These are phyloP conservation scores for Lepidochrysops patricia DNA, from an alignment of 2,888 invertebrate genomes.

Conservation along the genomic window DNA sequence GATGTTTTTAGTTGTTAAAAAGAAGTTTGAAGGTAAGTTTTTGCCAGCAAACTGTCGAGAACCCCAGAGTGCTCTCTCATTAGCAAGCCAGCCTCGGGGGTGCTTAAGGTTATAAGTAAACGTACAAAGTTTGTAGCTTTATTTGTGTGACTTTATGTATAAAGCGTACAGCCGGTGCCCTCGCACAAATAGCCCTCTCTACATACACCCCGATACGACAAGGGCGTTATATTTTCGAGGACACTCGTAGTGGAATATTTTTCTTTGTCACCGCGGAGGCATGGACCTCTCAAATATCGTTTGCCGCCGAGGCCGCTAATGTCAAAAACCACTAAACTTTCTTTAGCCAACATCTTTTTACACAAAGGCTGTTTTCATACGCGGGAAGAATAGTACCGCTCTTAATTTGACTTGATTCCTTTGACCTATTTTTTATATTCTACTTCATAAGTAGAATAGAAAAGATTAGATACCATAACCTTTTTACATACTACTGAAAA, in stretches of 20 bases:
- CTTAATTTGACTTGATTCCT: background rate
- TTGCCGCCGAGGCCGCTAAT: background rate
- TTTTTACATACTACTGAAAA: no score
- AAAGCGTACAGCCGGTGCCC: background rate
- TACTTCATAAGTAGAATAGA: no score
- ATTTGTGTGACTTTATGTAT: conserved; percentile 8
- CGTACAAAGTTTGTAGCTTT: conserved; percentile 12
- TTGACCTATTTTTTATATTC: background rate
- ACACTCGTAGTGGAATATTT: background rate
- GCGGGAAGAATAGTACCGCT: background rate
- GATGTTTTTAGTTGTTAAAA: conserved; percentile 10
- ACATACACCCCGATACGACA: background rate
- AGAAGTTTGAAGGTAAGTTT: conserved; percentile 12
- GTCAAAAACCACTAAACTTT: background rate
- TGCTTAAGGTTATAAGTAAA: conserved; percentile 11
- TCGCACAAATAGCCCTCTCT: background rate
- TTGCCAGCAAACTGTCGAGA: conserved; percentile 9
- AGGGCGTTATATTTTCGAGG: background rate
- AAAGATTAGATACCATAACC: no score
- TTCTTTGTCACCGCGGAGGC: background rate
- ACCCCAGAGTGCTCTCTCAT: conserved; percentile 10
- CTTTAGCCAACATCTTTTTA: background rate
- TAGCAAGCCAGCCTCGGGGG: conserved; percentile 12
- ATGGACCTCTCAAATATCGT: background rate
- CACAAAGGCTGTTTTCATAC: background rate